Percentiles rank a stretch among this genome's conserved stretches.
Evolutionary conservation across 1,140 invertebrate species (phyloP).

Genomic region (Phymastichus coffea): DNA sequence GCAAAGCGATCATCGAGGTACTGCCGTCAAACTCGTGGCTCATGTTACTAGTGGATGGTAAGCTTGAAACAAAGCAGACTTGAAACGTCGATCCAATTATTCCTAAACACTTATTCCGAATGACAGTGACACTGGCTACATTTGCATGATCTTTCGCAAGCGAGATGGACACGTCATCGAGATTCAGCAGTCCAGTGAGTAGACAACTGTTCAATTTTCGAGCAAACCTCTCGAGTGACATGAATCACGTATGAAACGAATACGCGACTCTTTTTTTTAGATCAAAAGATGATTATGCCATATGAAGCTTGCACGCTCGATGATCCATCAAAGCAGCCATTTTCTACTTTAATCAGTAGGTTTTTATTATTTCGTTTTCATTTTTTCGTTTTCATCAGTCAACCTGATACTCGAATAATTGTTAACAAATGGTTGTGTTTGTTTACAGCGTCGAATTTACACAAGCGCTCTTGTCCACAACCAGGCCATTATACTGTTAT

Average conservation of each 20-base stretch:
- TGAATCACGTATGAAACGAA: too few species aligned
- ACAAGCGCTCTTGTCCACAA: slow-evolving; percentile 55
- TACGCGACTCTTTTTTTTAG: too few species aligned
- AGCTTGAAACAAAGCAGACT: too few species aligned
- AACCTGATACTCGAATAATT: too few species aligned
- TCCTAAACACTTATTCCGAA: too few species aligned
- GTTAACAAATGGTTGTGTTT: too few species aligned
- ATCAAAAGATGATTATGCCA: slow-evolving; percentile 53
- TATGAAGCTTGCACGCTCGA: slow-evolving; percentile 62
- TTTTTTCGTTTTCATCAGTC: too few species aligned
- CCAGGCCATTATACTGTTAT: slow-evolving; percentile 52
- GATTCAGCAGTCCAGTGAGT: slow-evolving; percentile 58
- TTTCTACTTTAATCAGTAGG: slow-evolving; percentile 84
- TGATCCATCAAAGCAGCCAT: slow-evolving; percentile 68
- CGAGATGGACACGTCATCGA: slow-evolving; percentile 62
- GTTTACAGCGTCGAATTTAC: slow-evolving; percentile 54
- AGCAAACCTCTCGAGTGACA: too few species aligned
- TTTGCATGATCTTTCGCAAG: slow-evolving; percentile 62
- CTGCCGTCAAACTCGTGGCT: slow-evolving; percentile 53
- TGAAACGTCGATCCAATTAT: too few species aligned
- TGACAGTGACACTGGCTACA: slow-evolving; percentile 64
- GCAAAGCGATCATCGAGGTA: slow-evolving; percentile 37
- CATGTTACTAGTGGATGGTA: slow-evolving; percentile 62
- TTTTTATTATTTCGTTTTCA: too few species aligned
- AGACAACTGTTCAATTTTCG: too few species aligned